Conservation (phyloP, 1,140 invertebrate genomes). For the Dreissena rostriformis region DNA sequence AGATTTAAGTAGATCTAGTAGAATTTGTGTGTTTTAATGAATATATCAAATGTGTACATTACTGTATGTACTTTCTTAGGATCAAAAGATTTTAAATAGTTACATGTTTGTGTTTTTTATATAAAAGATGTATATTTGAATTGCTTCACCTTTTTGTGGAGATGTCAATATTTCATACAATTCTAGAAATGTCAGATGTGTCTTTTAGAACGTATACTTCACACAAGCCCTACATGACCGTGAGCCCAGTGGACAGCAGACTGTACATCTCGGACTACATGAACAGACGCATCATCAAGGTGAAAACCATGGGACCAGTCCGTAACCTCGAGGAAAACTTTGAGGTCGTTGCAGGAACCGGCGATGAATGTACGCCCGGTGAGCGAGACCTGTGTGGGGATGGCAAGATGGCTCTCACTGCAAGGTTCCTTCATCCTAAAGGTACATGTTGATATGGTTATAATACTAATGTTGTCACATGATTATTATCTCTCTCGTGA, state of each 20-base stretch:
- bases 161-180: not conserved
- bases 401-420: conserved; percentile 93
- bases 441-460: conserved; percentile 82
- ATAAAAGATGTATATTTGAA: not conserved
- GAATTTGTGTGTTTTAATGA: too few species aligned
- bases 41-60: too few species aligned
- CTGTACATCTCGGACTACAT: conserved; percentile 97
- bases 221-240: conserved; percentile 97
- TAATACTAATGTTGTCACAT: too few species aligned
- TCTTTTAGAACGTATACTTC: conserved; percentile 91
- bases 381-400: conserved; percentile 98
- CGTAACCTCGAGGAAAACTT: conserved; percentile 94
- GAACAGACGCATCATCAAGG: conserved; percentile 95
- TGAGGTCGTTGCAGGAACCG: conserved; percentile 97
- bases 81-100: too few species aligned
- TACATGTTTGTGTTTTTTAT: too few species aligned
- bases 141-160: not conserved
- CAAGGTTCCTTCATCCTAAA: conserved; percentile 97
- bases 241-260: conserved; percentile 95
- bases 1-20: too few species aligned
- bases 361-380: conserved; percentile 95
- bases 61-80: too few species aligned
- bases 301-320: conserved; percentile 87
- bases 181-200: not conserved
- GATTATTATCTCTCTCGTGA: too few species aligned